Evolutionary conservation across 2,797 vertebrate genomes (phyloP).

Genomic region (Poeciliopsis gracilis): DNA sequence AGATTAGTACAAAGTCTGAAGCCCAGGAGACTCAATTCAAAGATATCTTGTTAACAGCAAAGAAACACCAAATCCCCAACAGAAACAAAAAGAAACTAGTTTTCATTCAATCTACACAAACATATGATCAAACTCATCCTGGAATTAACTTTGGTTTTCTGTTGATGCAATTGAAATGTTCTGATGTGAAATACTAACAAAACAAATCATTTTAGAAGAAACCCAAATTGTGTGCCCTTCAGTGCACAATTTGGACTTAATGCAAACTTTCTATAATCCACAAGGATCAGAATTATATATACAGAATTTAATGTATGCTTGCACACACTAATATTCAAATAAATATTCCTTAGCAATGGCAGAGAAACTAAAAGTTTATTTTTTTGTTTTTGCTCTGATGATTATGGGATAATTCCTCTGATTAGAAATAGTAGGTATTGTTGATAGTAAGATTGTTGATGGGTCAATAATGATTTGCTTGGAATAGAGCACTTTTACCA

Average conservation of each 20-base stretch:
- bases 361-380: background rate
- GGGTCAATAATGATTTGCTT: constrained; percentile 30
- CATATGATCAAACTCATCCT: background rate
- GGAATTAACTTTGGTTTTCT: background rate
- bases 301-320: background rate
- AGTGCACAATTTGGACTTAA: background rate
- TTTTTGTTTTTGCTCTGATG: background rate
- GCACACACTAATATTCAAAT: background rate
- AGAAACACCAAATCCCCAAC: background rate
- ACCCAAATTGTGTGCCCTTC: too few species aligned
- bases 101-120: background rate
- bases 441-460: constrained; percentile 34
- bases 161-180: background rate
- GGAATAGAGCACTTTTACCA: constrained; percentile 19
- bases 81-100: background rate
- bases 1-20: background rate
- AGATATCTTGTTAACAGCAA: background rate
- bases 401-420: background rate
- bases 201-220: background rate
- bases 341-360: background rate
- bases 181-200: background rate
- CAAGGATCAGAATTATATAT: background rate
- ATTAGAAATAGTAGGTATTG: background rate
- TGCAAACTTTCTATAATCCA: background rate
- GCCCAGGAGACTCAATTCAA: background rate